Percentiles rank a stretch among this genome's conserved stretches.
Conservation (phyloP, 2,113 vertebrate species). For the Trochalopteron elliotii region DNA sequence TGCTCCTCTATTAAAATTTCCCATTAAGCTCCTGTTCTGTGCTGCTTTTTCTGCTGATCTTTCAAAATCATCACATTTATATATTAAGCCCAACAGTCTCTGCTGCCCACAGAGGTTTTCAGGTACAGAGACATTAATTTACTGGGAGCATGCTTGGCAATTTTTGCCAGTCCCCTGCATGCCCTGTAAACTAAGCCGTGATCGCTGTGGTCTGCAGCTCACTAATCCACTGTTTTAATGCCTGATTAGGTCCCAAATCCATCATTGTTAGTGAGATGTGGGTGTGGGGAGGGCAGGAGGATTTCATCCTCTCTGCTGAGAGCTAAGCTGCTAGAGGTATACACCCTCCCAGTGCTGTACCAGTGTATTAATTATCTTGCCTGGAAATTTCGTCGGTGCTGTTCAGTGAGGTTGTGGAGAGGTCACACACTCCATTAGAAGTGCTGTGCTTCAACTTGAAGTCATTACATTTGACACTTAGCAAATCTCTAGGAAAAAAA, state of each 20-base stretch:
- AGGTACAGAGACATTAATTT: background rate
- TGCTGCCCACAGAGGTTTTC: background rate
- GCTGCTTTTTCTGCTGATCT: background rate
- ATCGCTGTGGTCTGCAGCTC: background rate
- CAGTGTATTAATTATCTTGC: slow-evolving; percentile 28
- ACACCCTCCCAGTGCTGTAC: background rate
- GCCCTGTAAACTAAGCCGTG: background rate
- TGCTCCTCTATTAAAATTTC: background rate
- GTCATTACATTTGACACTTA: background rate
- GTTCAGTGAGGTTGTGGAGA: slow-evolving; percentile 11
- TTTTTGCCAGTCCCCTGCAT: background rate
- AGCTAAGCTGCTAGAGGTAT: slow-evolving; percentile 31
- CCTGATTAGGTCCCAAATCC: slow-evolving; percentile 58
- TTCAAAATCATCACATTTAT: background rate
- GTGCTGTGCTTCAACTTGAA: background rate
- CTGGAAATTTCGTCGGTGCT: background rate
- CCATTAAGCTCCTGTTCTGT: background rate
- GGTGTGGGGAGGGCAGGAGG: slow-evolving; percentile 2
- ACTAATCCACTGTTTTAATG: slow-evolving; percentile 54
- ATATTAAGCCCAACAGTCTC: background rate
- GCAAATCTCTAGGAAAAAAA: background rate
- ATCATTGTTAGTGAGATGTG: slow-evolving; percentile 38
- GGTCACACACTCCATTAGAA: slow-evolving; percentile 17
- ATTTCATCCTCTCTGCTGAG: slow-evolving; percentile 24
- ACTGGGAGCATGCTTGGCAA: background rate